Evolutionary conservation across 1,140 invertebrate genomes (phyloP), one percentile per base, ranked within the genome.

Genomic region (Leucophenga varia): DNA sequence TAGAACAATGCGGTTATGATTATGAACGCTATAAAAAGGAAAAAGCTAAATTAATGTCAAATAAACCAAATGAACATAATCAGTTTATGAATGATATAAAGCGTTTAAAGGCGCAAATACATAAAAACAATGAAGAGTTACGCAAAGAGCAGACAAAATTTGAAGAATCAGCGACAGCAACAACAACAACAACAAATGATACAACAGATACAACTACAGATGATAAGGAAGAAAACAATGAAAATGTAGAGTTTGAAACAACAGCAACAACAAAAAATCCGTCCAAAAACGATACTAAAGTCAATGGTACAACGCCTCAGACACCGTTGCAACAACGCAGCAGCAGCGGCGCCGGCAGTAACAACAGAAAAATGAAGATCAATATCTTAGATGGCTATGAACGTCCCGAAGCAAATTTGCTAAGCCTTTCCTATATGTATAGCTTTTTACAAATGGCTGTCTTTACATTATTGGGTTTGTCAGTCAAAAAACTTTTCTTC

Each of bases 61-160:
- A 64, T 18, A 57, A 61, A 43, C 49, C 40, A 1, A 43, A 54
- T 3, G 49, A 60, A 9, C 64, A 60, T 17, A 55, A 58, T 12
- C 59, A 71, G 14, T 75, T 75, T 25, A 59, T 75, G 39, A 59
- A 74, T 52, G 58, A 75, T 37, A 70, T 75, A 9, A 63, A 55
- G 30, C 57, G 64, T 10, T 40, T 74, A 2, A 67, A 59, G 25
- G 60, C 59, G 17, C 64, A 75, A 47, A 75, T 75, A 14, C 56
- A 61, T 38, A 61, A 70, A 38, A 61, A 57, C 41, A 54, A 58
- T 14, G 49, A 61, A 30, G 63, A 64, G 32, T 60, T 59, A 50
- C 55, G 53, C 1, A 64, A 54, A 46, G 59, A 64, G 17, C 47
- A 57, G 12, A 18, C 22, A 25, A 25, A 6, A 10, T 25, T 5